phyloP scores from a whole-genome alignment of 2,113 vertebrate species.

The Propithecus coquereli region DNA sequence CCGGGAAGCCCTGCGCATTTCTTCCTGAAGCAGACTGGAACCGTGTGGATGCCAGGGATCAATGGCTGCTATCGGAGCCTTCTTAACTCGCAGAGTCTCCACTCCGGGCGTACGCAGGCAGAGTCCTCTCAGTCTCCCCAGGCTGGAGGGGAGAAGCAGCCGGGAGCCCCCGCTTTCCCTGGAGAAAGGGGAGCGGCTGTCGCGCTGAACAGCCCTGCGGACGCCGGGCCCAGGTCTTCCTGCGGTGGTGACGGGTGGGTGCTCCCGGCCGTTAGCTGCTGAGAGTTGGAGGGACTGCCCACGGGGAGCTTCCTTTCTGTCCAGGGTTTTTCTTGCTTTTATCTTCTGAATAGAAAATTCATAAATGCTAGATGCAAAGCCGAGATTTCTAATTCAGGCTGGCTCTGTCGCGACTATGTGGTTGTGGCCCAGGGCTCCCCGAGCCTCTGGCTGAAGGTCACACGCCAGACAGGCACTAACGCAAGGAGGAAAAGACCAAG shows the following conservation, averaged over 20 bases:
- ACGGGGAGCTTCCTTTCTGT: background rate
- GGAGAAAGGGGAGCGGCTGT: background rate
- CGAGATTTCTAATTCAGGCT: background rate
- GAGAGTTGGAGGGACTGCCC: background rate
- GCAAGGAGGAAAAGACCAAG: background rate
- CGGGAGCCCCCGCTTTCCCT: background rate
- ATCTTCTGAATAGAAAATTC: background rate
- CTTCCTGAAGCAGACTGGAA: background rate
- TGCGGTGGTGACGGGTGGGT: accelerated
- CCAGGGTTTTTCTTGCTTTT: background rate
- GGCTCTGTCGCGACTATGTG: background rate
- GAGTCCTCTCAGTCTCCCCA: background rate
- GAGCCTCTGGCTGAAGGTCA: no score
- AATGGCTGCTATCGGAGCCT: background rate
- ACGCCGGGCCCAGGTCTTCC: no score
- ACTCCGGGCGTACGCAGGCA: background rate
- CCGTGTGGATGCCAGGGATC: no score
- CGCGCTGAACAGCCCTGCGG: accelerated
- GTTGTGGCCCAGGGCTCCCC: no score
- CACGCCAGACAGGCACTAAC: background rate
- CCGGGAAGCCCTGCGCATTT: background rate
- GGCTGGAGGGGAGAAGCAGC: background rate
- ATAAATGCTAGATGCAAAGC: background rate
- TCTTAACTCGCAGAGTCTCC: background rate
- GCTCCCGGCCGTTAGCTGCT: background rate